These are phyloP conservation scores for Amblyopsis rosae DNA, from an alignment of 2,113 vertebrate genomes.

Conservation along the genomic window DNA sequence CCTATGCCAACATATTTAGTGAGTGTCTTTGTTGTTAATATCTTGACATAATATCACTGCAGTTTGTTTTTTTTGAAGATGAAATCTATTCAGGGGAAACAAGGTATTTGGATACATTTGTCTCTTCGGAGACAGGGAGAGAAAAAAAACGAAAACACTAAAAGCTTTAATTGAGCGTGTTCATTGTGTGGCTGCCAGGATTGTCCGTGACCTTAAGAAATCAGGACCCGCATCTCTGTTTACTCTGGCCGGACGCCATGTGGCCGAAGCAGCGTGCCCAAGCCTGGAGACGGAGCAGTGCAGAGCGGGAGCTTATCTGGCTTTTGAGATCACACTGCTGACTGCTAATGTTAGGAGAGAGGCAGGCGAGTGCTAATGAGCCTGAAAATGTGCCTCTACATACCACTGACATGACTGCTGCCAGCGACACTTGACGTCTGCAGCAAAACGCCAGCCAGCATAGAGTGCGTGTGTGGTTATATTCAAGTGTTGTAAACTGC, in stretches of 20 bases:
- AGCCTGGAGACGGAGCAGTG: constrained; percentile 43
- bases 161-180: constrained; percentile 57
- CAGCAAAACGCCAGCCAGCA: constrained; percentile 23
- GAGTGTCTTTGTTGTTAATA: constrained; percentile 20
- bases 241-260: constrained; percentile 57
- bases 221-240: constrained; percentile 52
- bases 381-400: constrained; percentile 57
- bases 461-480: constrained; percentile 2
- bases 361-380: constrained; percentile 61
- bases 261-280: constrained; percentile 62
- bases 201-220: constrained; percentile 56
- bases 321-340: constrained; percentile 48
- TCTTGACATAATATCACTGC: constrained; percentile 24
- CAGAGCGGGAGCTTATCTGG: constrained; percentile 52
- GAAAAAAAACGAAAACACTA: constrained; percentile 25
- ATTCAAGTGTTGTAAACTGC: constrained; percentile 12
- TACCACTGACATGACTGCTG: constrained; percentile 30
- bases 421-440: constrained; percentile 33
- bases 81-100: constrained; percentile 42
- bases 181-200: constrained; percentile 47
- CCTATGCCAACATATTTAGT: background rate
- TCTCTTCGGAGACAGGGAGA: constrained; percentile 27
- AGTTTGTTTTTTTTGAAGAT: constrained; percentile 23
- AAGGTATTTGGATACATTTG: constrained; percentile 48
- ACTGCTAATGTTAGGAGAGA: constrained; percentile 25